Evolutionary conservation across 2,113 vertebrate species (phyloP).

Genomic region (Oreocharis arfaki): DNA sequence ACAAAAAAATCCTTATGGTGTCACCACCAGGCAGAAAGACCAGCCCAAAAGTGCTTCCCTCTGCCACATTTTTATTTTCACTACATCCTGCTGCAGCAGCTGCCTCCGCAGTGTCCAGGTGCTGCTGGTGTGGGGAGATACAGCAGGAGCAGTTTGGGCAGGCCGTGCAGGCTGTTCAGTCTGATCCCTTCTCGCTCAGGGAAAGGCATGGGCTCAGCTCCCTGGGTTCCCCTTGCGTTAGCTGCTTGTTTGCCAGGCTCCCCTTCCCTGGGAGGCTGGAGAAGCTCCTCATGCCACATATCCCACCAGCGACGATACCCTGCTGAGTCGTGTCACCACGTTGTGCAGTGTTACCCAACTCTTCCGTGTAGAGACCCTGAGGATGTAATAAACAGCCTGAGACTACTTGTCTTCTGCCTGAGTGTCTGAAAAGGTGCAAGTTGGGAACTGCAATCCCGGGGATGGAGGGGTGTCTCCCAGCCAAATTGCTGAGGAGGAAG

Average conservation of each 20-base stretch:
- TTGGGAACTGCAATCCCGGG: rapidly evolving
- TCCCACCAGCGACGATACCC: neutral
- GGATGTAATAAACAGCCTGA: conserved; percentile 57
- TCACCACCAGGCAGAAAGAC: neutral
- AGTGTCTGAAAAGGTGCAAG: neutral
- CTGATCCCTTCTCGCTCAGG: neutral
- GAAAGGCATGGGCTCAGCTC: neutral
- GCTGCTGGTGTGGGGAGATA: neutral
- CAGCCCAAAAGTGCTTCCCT: neutral
- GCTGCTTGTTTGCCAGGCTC: neutral
- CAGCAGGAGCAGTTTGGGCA: neutral
- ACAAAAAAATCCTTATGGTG: no score
- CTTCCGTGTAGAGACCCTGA: conserved; percentile 22
- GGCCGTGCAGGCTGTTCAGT: neutral
- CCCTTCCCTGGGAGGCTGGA: neutral
- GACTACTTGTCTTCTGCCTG: neutral
- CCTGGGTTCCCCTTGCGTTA: neutral
- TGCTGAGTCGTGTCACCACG: neutral
- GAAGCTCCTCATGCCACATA: neutral
- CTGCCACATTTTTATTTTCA: neutral
- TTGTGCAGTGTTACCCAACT: conserved; percentile 29
- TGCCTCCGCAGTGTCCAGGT: neutral
- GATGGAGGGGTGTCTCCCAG: neutral
- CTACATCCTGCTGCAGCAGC: neutral
- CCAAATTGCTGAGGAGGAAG: neutral